Conservation (phyloP, 2,888 invertebrate species). For the Andrena trimmerana region DNA sequence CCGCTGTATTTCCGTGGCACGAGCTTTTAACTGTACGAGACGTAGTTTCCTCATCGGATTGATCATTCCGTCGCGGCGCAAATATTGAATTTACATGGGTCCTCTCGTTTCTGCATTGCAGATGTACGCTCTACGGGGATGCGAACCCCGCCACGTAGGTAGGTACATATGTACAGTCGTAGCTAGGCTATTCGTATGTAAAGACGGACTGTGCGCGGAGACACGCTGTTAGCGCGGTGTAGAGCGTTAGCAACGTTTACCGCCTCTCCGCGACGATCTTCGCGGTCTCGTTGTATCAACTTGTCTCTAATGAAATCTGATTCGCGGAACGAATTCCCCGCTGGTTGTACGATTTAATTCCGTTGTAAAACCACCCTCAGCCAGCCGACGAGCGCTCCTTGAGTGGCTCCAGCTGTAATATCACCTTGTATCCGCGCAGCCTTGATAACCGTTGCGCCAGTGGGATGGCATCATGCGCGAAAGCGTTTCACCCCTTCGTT, state of each 20-base stretch:
- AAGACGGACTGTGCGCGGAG: neutral
- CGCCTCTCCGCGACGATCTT: conserved; percentile 50
- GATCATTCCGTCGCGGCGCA: conserved; percentile 71
- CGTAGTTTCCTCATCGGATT: conserved; percentile 51
- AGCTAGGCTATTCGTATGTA: conserved; percentile 11
- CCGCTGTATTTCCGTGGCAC: conserved; percentile 22
- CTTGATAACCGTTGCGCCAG: conserved; percentile 6
- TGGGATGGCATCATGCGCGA: neutral
- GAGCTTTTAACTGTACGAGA: conserved; percentile 60
- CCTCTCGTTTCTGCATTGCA: conserved; percentile 74
- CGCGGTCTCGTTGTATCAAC: conserved; percentile 59
- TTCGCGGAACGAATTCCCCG: conserved; percentile 54
- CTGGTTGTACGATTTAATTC: conserved; percentile 46
- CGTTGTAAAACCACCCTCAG: conserved; percentile 20
- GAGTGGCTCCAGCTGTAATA: neutral
- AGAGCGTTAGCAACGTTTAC: conserved; percentile 47
- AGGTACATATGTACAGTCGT: conserved; percentile 28
- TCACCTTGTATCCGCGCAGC: neutral
- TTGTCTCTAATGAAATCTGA: conserved; percentile 65
- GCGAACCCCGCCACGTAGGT: conserved; percentile 43
- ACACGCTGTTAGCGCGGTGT: conserved; percentile 10
- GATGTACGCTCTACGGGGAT: conserved; percentile 62
- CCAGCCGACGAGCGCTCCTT: conserved; percentile 16
- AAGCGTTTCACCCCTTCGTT: neutral
- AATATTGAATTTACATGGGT: conserved; percentile 75